phyloP scores from a whole-genome alignment of 2,888 invertebrate genomes.

The Mesopsocus fuscifrons region DNA sequence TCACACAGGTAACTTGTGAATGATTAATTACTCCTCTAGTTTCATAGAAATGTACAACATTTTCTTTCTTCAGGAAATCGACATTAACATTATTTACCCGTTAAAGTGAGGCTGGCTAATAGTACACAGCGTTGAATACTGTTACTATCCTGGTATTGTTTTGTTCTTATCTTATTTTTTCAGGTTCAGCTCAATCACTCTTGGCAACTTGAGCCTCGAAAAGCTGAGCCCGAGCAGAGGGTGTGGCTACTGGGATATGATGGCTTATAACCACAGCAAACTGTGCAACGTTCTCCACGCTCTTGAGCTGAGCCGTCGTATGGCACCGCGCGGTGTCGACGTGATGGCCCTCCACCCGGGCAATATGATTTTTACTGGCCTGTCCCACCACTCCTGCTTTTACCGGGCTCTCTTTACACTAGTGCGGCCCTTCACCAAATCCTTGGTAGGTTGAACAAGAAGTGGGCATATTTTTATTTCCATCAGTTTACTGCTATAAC shows the following conservation, averaged over 20 bases:
- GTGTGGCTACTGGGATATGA: slow-evolving; percentile 53
- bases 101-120: too few species aligned
- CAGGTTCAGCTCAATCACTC: slow-evolving; percentile 13
- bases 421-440: slow-evolving; percentile 85
- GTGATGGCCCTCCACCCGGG: slow-evolving; percentile 79
- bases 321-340: slow-evolving; percentile 45
- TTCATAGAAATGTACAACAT: too few species aligned
- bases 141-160: too few species aligned
- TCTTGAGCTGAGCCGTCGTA: slow-evolving; percentile 50
- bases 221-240: slow-evolving; percentile 46
- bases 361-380: slow-evolving; percentile 65
- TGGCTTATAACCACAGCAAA: slow-evolving; percentile 81
- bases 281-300: slow-evolving; percentile 72
- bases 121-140: too few species aligned
- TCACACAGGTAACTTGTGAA: slow-evolving; percentile 86
- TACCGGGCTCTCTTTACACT: slow-evolving; percentile 58
- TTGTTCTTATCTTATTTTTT: too few species aligned
- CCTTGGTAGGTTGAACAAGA: slow-evolving; percentile 65
- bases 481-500: slow-evolving; percentile 5
- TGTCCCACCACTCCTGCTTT: slow-evolving; percentile 71
- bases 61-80: slow-evolving; percentile 10
- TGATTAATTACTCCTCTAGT: too few species aligned
- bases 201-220: slow-evolving; percentile 23
- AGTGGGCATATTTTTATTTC: slow-evolving; percentile 8
- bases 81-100: background rate